Base-by-base conservation (phyloP, 2,888 invertebrate species). In the Clivina fossor region DNA sequence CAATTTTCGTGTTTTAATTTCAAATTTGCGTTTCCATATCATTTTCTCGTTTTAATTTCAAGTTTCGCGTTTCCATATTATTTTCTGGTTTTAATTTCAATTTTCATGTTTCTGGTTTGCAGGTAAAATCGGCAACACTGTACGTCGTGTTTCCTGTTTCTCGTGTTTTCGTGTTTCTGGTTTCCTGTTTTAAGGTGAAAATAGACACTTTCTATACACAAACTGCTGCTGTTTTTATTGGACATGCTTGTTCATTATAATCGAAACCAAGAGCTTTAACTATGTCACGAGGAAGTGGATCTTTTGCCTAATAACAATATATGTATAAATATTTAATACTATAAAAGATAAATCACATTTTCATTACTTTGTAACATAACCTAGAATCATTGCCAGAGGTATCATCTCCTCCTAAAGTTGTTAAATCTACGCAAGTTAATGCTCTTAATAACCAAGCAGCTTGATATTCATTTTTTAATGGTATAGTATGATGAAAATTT, bases 381-480 rank as follows among this genome's bases (percentile, higher is more conserved):
- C 89, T 79, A 16, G 81, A 73, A 1, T 97, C 90, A 76, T 90
- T 92, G 9, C 85, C 80, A 5, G 72, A 69, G 0, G 89, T 88
- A 68, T 90, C 90, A 74, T 88, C 86, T 30, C 93, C 94, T 44
- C 88, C 81, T 46, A 99, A 77, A 2, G 95, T 95, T 1, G 98
- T 99, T 61, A 99, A 78, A 74, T 99, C 98, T 60, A 96, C 92
- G 54, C 90, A 82, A 24, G 86, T 84, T 4, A 97, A 78, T 1
- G 93, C 90, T 69, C 86, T 85, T 18, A 93, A 67, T 9, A 96
- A 77, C 90, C 90, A 93, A 8, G 82, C 81, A 32, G 82, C 80
- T 71, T 84, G 81, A 69, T 83, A 57, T 30, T 76, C 73, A 22
- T 74, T 71, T 44, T 71, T 69, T 11, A 83, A 66, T 18, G 65